Conservation (phyloP, 2,888 invertebrate species). For the Acrobasis repandana region DNA sequence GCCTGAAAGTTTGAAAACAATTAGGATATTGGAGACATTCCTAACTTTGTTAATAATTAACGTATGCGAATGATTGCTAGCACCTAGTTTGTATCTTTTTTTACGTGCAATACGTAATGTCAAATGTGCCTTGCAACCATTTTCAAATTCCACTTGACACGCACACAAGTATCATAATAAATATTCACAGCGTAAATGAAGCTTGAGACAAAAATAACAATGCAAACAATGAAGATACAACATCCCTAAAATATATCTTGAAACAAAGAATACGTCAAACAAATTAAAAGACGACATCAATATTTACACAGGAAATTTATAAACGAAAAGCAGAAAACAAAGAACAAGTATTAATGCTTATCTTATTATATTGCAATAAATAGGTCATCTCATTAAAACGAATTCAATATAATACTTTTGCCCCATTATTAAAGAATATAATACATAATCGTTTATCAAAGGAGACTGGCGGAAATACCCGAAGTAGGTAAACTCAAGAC, state of each 20-base stretch:
- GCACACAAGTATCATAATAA: too few relatives aligned
- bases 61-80: too few relatives aligned
- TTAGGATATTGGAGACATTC: neutral
- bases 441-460: constrained; percentile 15
- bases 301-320: neutral
- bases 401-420: constrained; percentile 5
- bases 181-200: too few relatives aligned
- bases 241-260: too few relatives aligned
- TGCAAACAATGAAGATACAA: too few relatives aligned
- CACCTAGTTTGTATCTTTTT: too few relatives aligned
- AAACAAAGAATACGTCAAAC: neutral
- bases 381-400: constrained; percentile 5
- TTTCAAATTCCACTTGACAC: neutral
- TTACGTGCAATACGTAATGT: too few relatives aligned
- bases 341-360: neutral
- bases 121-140: neutral
- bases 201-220: too few relatives aligned
- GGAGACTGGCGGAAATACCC: constrained; percentile 16
- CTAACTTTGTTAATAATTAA: too few relatives aligned
- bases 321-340: neutral
- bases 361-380: neutral
- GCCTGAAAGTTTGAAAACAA: neutral
- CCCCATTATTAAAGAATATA: constrained; percentile 13
- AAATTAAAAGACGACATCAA: neutral
- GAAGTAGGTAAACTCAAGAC: constrained; percentile 23